Evolutionary conservation across 2,797 vertebrate species (phyloP).

Genomic region (Kryptolebias ocellatus): DNA sequence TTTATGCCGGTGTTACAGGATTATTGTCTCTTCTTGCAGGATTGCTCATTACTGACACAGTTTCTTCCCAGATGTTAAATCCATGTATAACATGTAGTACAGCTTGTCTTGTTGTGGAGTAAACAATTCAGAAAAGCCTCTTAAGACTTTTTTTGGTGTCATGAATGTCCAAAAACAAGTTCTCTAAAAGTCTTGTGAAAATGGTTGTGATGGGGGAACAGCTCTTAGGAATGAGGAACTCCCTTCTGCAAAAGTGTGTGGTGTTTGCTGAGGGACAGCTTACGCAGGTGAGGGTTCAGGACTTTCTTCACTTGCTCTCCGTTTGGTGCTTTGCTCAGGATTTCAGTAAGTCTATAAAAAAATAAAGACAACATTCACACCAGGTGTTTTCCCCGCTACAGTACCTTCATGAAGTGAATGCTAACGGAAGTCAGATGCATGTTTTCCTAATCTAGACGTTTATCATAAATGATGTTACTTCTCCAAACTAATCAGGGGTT

Average conservation of each 20-base stretch:
- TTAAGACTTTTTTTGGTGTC: background rate
- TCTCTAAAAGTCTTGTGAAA: background rate
- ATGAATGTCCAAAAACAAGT: too few species aligned
- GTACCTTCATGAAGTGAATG: background rate
- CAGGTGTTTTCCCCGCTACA: background rate
- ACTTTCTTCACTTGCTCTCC: slow-evolving; percentile 92
- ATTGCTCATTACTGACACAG: background rate
- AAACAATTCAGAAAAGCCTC: too few species aligned
- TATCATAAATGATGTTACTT: slow-evolving; percentile 74
- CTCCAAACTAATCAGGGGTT: slow-evolving; percentile 86
- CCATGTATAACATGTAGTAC: too few species aligned
- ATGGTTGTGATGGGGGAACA: background rate
- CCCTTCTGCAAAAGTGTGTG: too few species aligned
- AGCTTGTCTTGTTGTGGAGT: too few species aligned
- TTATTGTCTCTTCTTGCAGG: background rate
- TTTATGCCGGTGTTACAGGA: background rate
- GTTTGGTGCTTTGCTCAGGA: slow-evolving; percentile 83
- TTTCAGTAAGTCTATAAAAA: slow-evolving; percentile 85
- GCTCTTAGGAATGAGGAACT: background rate
- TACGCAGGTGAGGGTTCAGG: slow-evolving; percentile 93
- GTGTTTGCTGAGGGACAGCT: slow-evolving; percentile 66
- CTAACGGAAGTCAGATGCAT: background rate
- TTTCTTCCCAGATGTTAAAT: background rate
- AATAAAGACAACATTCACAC: background rate
- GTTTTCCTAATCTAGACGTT: background rate